Evolutionary conservation across 2,113 vertebrate species (phyloP).

Genomic region (Phrynocephalus versicolor): DNA sequence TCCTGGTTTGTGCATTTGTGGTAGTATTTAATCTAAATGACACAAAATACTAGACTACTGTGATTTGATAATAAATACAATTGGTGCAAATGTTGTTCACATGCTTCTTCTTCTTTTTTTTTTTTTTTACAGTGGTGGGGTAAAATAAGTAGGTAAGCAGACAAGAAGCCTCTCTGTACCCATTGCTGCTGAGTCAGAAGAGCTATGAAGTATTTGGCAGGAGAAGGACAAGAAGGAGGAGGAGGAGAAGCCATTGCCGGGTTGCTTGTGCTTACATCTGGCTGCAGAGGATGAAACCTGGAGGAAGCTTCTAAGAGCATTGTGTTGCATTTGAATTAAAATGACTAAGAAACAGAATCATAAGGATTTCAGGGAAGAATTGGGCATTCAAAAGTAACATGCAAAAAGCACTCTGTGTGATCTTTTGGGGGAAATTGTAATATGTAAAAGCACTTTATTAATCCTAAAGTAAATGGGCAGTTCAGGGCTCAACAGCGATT

Average conservation of each 20-base stretch:
- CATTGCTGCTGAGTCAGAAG: too few species aligned
- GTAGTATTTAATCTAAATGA: too few species aligned
- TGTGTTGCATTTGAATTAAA: not conserved
- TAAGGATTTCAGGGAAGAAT: not conserved
- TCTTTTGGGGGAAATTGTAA: conserved; percentile 16
- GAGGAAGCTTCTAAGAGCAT: not conserved
- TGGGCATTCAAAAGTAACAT: not conserved
- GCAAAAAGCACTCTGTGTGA: conserved; percentile 11
- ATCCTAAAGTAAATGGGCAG: conserved; percentile 23
- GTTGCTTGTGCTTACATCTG: not conserved
- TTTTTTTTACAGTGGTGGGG: too few species aligned
- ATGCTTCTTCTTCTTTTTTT: too few species aligned
- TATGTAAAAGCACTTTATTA: conserved; percentile 26
- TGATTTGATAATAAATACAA: not conserved
- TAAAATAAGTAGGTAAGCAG: not conserved
- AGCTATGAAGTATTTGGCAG: too few species aligned
- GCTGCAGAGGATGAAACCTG: not conserved
- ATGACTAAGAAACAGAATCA: not conserved
- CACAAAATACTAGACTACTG: too few species aligned
- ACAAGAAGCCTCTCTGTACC: too few species aligned
- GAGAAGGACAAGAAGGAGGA: too few species aligned
- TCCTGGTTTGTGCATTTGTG: too few species aligned
- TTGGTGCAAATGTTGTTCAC: not conserved
- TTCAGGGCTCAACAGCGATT: conserved; percentile 15
- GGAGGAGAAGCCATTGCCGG: too few species aligned